These are phyloP conservation scores for Rattus rattus DNA, from an alignment of 2,113 vertebrate genomes.

Conservation along the genomic window DNA sequence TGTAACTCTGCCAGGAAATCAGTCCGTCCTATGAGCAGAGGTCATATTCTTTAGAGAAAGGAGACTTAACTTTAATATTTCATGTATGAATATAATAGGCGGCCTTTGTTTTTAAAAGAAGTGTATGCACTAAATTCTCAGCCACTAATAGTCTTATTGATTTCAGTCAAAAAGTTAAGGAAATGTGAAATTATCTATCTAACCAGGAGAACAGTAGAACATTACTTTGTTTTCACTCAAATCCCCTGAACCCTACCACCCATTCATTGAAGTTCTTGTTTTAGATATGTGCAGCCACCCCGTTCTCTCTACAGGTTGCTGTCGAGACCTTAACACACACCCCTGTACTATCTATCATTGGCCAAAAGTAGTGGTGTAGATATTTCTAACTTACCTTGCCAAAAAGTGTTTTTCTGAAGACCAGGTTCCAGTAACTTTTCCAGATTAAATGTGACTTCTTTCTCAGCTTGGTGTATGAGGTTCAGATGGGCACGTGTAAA, in stretches of 20 bases:
- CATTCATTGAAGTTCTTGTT: not conserved
- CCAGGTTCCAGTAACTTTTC: not conserved
- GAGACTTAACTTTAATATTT: constrained; percentile 6
- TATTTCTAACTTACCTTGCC: not conserved
- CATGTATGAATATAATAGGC: constrained; percentile 33
- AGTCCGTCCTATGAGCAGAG: not conserved
- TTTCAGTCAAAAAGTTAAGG: not conserved
- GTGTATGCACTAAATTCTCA: not conserved
- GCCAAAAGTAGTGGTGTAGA: not conserved
- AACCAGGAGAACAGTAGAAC: not conserved
- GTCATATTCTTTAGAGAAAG: not conserved
- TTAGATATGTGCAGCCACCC: not conserved
- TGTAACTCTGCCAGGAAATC: not conserved
- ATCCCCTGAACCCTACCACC: not conserved
- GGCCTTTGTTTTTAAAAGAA: not conserved
- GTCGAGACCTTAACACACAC: not conserved
- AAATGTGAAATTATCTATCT: not conserved
- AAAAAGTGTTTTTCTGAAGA: not conserved
- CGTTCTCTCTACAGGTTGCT: not conserved
- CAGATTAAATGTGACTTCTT: not conserved
- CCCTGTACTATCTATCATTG: not conserved
- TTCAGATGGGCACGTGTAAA: not conserved
- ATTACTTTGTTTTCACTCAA: constrained; percentile 23
- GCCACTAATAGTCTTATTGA: not conserved
- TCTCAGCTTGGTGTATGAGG: not conserved